Percentiles rank a stretch among this genome's conserved stretches.
Conservation (phyloP, 1,140 invertebrate genomes). For the Cephus cinctus region DNA sequence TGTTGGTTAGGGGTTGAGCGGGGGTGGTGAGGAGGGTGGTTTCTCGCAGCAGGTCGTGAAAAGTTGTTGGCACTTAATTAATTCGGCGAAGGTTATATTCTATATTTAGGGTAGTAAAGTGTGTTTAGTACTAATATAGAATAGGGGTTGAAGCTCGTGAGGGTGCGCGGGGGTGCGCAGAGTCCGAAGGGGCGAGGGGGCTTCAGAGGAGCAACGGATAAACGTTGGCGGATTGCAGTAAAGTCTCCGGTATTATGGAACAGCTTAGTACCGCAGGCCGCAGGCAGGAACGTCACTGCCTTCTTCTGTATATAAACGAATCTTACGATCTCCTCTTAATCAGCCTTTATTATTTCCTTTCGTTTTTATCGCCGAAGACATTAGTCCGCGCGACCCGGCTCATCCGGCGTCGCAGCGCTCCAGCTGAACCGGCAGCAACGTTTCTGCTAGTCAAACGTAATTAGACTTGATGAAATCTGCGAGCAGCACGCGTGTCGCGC, state of each 20-base stretch:
- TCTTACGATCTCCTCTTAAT: slow-evolving; percentile 34
- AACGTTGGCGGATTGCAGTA: slow-evolving; percentile 27
- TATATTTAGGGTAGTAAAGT: slow-evolving; percentile 31
- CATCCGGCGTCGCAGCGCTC: too few relatives aligned
- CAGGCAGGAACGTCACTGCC: background rate
- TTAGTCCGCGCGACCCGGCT: too few relatives aligned
- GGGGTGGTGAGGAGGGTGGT: too few relatives aligned
- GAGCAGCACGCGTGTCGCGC: too few relatives aligned
- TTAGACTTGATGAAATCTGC: background rate
- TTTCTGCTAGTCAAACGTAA: too few relatives aligned
- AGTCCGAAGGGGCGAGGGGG: slow-evolving; percentile 28
- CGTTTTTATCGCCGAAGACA: background rate
- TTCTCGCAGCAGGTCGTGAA: too few relatives aligned
- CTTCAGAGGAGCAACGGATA: slow-evolving; percentile 16
- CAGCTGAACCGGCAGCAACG: too few relatives aligned
- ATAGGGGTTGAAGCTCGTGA: too few relatives aligned
- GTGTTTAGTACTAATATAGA: slow-evolving; percentile 26
- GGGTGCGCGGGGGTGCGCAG: too few relatives aligned
- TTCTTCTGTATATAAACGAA: slow-evolving; percentile 22
- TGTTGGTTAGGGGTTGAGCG: too few relatives aligned
- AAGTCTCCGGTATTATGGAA: slow-evolving; percentile 26
- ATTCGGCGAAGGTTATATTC: slow-evolving; percentile 14
- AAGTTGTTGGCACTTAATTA: slow-evolving; percentile 23
- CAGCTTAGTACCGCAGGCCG: slow-evolving; percentile 15
- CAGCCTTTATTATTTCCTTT: slow-evolving; percentile 21